These are phyloP conservation scores for Melanaphis sacchari DNA, from an alignment of 1,140 invertebrate species.

Conservation along the genomic window DNA sequence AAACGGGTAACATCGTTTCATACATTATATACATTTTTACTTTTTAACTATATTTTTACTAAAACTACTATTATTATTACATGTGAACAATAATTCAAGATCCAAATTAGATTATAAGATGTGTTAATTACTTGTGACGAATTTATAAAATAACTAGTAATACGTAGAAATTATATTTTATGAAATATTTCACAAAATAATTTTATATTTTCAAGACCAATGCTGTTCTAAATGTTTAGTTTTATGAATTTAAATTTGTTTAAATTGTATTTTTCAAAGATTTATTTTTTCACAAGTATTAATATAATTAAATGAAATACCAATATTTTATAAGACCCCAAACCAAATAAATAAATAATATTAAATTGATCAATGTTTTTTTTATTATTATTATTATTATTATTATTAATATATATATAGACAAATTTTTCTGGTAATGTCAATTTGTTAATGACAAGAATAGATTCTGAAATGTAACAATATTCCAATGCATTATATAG, in stretches of 20 bases:
- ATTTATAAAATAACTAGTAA: constrained; percentile 28
- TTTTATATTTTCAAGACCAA: background rate
- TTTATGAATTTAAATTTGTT: constrained; percentile 14
- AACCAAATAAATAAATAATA: background rate
- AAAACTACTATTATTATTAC: constrained; percentile 35
- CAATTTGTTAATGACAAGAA: background rate
- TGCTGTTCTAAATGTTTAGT: background rate
- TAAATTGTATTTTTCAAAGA: background rate
- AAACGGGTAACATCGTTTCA: background rate
- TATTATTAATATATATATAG: background rate
- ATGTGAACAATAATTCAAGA: constrained; percentile 13
- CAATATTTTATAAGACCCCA: constrained; percentile 27
- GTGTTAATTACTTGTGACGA: constrained; percentile 32
- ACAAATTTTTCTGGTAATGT: background rate
- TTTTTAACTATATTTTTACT: constrained; percentile 17
- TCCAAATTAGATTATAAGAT: constrained; percentile 32
- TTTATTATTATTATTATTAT: background rate
- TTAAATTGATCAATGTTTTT: background rate
- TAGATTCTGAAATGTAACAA: background rate
- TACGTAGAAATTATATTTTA: constrained; percentile 26
- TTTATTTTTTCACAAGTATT: constrained; percentile 31
- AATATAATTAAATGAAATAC: constrained; percentile 19
- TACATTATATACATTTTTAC: constrained; percentile 30
- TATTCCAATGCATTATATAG: background rate
- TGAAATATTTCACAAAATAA: constrained; percentile 11